phyloP scores from a whole-genome alignment of 2,797 vertebrate species.

The Rousettus madagascariensis region DNA sequence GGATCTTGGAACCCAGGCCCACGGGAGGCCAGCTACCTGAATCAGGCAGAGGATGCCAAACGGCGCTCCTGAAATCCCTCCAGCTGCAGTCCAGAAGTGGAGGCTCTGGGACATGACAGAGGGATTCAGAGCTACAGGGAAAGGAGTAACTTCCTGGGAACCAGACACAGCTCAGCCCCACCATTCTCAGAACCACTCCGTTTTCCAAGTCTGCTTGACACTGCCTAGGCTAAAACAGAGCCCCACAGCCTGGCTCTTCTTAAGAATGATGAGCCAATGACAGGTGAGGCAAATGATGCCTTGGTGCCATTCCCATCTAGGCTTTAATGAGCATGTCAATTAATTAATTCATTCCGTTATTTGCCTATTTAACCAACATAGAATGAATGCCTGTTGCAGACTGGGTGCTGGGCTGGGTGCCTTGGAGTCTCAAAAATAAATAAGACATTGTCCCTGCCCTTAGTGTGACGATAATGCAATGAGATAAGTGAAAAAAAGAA shows the following conservation, averaged over 20 bases:
- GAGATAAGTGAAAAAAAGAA: neutral
- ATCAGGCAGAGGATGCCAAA: neutral
- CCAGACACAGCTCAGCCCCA: neutral
- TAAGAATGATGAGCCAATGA: neutral
- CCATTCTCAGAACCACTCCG: neutral
- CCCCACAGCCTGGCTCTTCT: neutral
- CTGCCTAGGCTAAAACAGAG: neutral
- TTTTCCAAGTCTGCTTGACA: neutral
- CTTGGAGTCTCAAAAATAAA: neutral
- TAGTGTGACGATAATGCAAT: neutral
- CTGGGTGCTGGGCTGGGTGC: neutral
- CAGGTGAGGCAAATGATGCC: neutral
- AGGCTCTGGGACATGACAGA: too few species aligned
- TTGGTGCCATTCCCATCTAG: fast-evolving
- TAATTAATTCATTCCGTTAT: neutral
- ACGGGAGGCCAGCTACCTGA: neutral
- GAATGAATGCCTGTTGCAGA: neutral
- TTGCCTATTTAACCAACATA: neutral
- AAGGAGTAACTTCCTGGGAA: neutral
- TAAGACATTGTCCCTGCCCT: neutral
- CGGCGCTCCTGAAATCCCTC: neutral
- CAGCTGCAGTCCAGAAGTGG: neutral
- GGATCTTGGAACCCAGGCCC: neutral
- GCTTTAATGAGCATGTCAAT: neutral
- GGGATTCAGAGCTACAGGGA: neutral